Evolutionary conservation across 2,797 vertebrate species (phyloP).

Genomic region (Enteromius treurensis): DNA sequence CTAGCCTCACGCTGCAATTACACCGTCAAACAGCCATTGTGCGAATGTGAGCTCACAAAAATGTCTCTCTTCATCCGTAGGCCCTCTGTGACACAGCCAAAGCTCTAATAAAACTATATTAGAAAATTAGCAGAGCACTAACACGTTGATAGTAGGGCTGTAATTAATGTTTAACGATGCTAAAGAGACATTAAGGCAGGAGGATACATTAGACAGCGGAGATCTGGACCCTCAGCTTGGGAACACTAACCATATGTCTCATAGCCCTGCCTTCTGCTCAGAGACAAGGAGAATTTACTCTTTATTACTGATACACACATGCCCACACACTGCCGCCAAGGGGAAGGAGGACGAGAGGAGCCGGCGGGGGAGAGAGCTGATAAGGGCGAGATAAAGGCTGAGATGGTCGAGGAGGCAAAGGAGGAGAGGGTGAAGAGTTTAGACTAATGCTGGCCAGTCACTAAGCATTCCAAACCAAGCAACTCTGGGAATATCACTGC

Average conservation of each 20-base stretch:
- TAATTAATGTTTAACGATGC: conserved; percentile 59
- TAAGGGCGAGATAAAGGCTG: conserved; percentile 34
- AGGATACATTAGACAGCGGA: conserved; percentile 41
- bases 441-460: background rate
- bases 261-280: conserved; percentile 45
- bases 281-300: conserved; percentile 47
- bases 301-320: conserved; percentile 44
- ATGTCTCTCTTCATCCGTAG: conserved; percentile 38
- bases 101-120: conserved; percentile 42
- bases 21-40: conserved; percentile 42
- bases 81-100: conserved; percentile 38
- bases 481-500: background rate
- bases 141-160: conserved; percentile 48
- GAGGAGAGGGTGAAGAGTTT: conserved; percentile 33
- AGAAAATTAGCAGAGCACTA: conserved; percentile 46
- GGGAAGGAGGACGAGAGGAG: conserved; percentile 48
- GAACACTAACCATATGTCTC: conserved; percentile 53
- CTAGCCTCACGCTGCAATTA: conserved; percentile 37
- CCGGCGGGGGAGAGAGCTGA: conserved; percentile 41
- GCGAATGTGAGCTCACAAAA: conserved; percentile 45
- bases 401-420: conserved; percentile 46
- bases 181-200: conserved; percentile 50
- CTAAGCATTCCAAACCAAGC: background rate
- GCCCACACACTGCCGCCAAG: conserved; percentile 26
- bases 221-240: conserved; percentile 50